Evolutionary conservation across 1,140 invertebrate species (phyloP).

Genomic region (Potamilus streckersoni): DNA sequence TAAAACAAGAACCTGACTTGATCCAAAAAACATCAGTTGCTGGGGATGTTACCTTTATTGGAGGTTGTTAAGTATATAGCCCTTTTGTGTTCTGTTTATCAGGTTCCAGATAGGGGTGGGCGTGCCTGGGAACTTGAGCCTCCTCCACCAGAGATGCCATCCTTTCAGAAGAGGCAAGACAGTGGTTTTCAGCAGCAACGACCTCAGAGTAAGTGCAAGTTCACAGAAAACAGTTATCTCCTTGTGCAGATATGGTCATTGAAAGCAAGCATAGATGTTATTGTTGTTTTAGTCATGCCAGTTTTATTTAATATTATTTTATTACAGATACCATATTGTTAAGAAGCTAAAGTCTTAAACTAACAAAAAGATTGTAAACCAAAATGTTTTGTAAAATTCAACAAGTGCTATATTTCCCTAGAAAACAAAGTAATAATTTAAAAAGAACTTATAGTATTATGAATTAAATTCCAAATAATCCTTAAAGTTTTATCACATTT

Average conservation of each 20-base stretch:
- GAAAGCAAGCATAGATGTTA: neutral
- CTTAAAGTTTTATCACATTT: too few relatives aligned
- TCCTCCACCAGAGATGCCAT: slow-evolving; percentile 95
- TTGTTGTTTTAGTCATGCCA: neutral
- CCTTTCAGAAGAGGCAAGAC: slow-evolving; percentile 80
- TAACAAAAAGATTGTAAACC: neutral
- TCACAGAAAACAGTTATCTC: neutral
- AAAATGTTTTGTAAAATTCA: neutral
- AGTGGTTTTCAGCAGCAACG: slow-evolving; percentile 45
- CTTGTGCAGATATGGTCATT: neutral
- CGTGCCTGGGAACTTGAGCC: slow-evolving; percentile 87
- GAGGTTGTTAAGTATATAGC: too few relatives aligned
- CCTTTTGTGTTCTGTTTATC: neutral
- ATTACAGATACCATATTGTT: neutral
- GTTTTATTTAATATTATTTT: neutral
- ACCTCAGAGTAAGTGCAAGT: slow-evolving; percentile 39
- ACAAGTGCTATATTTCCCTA: too few relatives aligned
- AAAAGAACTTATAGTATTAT: too few relatives aligned
- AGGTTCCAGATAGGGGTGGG: slow-evolving; percentile 83
- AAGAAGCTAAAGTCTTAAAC: too few relatives aligned
- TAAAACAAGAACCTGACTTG: too few relatives aligned
- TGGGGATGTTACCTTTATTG: too few relatives aligned
- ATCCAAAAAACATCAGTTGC: too few relatives aligned
- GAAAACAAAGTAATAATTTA: too few relatives aligned
- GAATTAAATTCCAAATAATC: too few relatives aligned